Conservation (phyloP, 2,113 vertebrate genomes). For the Sylvietta virens region DNA sequence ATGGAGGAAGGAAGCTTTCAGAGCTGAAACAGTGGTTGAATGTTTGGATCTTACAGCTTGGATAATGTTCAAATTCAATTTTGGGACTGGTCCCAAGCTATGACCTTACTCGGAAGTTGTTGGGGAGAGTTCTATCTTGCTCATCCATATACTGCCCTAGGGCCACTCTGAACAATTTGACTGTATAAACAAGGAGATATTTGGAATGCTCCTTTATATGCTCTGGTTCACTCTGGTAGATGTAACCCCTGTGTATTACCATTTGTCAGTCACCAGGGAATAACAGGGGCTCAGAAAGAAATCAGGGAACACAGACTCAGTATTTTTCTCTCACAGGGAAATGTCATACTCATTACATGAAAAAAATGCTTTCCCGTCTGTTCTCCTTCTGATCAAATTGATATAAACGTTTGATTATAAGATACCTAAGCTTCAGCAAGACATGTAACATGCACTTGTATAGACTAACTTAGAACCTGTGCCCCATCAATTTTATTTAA, state of each 20-base stretch:
- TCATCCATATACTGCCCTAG: not conserved
- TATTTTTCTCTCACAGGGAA: not conserved
- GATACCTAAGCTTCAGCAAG: not conserved
- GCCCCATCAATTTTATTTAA: not conserved
- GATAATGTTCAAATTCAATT: not conserved
- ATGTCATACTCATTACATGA: not conserved
- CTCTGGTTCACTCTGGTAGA: not conserved
- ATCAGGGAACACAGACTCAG: not conserved
- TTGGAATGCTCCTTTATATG: not conserved
- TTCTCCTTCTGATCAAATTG: not conserved
- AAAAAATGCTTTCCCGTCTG: not conserved
- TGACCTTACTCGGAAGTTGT: not conserved
- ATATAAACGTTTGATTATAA: not conserved
- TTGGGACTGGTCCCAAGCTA: not conserved
- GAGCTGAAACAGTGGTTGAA: not conserved
- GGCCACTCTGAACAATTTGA: not conserved
- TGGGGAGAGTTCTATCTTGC: not conserved
- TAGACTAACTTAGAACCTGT: not conserved
- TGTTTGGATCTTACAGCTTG: not conserved
- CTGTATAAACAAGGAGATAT: not conserved
- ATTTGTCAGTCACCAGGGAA: not conserved
- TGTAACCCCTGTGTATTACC: not conserved
- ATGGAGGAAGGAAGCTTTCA: not conserved
- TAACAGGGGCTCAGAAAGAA: not conserved
- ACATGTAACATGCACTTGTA: not conserved